A percentile compares a stretch with the other conserved stretches of the same genome.
These are phyloP conservation scores for Amphimedon queenslandica DNA, from an alignment of 37 sponge, comb jelly and placozoan species.

Conservation along the genomic window DNA sequence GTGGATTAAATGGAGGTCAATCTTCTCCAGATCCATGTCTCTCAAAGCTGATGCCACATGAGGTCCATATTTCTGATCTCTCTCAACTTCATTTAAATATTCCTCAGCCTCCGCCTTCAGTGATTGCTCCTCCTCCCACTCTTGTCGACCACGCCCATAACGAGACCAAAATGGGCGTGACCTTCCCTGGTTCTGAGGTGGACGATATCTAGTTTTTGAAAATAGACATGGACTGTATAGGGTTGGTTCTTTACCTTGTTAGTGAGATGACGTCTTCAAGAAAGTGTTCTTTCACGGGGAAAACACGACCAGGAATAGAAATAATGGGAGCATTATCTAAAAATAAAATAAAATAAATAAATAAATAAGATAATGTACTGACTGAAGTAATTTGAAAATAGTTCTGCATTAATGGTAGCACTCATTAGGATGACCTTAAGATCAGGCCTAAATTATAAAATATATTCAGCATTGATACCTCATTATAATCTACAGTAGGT, in stretches of 20 bases:
- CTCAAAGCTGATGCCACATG: slow-evolving; percentile 28
- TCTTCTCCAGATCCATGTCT: slow-evolving; percentile 17
- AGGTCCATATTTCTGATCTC: slow-evolving; percentile 15
- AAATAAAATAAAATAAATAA: not conserved
- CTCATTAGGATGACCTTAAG: slow-evolving; percentile 89
- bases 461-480: not conserved
- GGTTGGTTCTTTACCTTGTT: slow-evolving; percentile 28
- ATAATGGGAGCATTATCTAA: slow-evolving; percentile 56
- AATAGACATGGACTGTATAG: no score
- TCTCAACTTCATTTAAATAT: slow-evolving; percentile 29
- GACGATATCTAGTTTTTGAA: slow-evolving; percentile 14
- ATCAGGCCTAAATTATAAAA: slow-evolving; percentile 55
- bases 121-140: slow-evolving; percentile 16
- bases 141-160: slow-evolving; percentile 9
- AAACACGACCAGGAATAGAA: slow-evolving; percentile 44
- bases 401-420: slow-evolving; percentile 79
- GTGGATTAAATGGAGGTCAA: slow-evolving; percentile 41
- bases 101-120: slow-evolving; percentile 11
- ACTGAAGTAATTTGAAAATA: slow-evolving; percentile 74
- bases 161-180: slow-evolving; percentile 26
- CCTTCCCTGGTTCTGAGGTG: slow-evolving; percentile 5
- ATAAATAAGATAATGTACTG: slow-evolving; percentile 15
- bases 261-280: slow-evolving; percentile 58
- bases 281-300: slow-evolving; percentile 57
- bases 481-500: not conserved